A percentile compares a stretch with the other conserved stretches of the same genome.
phyloP scores from a whole-genome alignment of 2,888 invertebrate genomes.

The Drosophila glabriapex region DNA sequence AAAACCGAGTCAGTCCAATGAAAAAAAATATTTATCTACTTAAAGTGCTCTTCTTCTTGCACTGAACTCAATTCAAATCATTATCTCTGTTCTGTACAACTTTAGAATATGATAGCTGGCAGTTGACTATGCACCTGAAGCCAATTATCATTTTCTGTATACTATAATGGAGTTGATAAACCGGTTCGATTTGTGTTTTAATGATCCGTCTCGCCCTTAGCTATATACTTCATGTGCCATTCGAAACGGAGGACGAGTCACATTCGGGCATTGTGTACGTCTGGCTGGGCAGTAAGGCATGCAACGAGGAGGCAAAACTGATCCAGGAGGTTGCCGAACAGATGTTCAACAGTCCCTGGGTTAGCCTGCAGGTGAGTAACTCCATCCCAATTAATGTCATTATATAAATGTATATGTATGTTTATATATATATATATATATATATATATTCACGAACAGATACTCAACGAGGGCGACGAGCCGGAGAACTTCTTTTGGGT shows the following conservation, averaged over 20 bases:
- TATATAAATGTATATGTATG: not conserved
- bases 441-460: slow-evolving; percentile 85
- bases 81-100: not conserved
- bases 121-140: too few species aligned
- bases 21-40: not conserved
- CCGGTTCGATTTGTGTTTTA: not conserved
- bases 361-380: slow-evolving; percentile 90
- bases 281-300: slow-evolving; percentile 95
- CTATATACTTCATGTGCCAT: slow-evolving; percentile 96
- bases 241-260: slow-evolving; percentile 92
- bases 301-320: slow-evolving; percentile 93
- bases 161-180: not conserved
- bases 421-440: not conserved
- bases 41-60: not conserved
- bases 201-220: slow-evolving; percentile 85
- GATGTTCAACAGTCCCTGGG: slow-evolving; percentile 94
- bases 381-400: not conserved
- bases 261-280: slow-evolving; percentile 96
- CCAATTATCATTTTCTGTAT: not conserved
- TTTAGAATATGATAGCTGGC: too few species aligned
- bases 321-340: slow-evolving; percentile 96
- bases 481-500: slow-evolving; percentile 99
- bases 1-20: not conserved
- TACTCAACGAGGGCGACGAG: slow-evolving; percentile 96
- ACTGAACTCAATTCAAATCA: not conserved